phyloP scores from a whole-genome alignment of 2,888 invertebrate genomes.

The Cartodere bifasciata region DNA sequence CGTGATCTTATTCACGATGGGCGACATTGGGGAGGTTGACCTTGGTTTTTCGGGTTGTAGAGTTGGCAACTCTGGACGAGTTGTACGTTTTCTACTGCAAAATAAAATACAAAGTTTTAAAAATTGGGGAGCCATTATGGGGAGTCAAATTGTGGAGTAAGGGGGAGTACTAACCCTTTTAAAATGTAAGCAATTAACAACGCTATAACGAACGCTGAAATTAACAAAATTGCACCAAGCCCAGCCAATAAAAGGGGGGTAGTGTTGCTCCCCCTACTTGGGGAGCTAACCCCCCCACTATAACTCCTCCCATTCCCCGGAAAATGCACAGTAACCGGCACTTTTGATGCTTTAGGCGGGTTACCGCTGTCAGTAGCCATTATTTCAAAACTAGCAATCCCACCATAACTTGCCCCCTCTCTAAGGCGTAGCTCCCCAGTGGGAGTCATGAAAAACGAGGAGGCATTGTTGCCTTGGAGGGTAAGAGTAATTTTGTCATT shows the following conservation, averaged over 20 bases:
- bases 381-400: slow-evolving; percentile 60
- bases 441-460: slow-evolving; percentile 47
- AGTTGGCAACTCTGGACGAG: slow-evolving; percentile 25
- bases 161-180: slow-evolving; percentile 44
- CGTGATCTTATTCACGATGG: slow-evolving; percentile 27
- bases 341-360: slow-evolving; percentile 66
- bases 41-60: slow-evolving; percentile 27
- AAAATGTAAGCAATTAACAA: slow-evolving; percentile 67
- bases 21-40: slow-evolving; percentile 18
- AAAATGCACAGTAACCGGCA: slow-evolving; percentile 55
- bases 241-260: slow-evolving; percentile 39
- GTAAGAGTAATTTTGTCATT: slow-evolving; percentile 62
- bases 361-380: slow-evolving; percentile 74
- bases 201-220: slow-evolving; percentile 63
- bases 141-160: no score
- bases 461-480: slow-evolving; percentile 35
- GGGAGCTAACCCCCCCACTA: slow-evolving; percentile 24
- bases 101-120: no score
- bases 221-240: slow-evolving; percentile 58
- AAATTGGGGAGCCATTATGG: no score
- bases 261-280: slow-evolving; percentile 22
- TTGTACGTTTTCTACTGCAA: slow-evolving; percentile 23
- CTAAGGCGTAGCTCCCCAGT: slow-evolving; percentile 55
- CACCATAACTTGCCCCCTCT: slow-evolving; percentile 27
- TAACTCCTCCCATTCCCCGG: slow-evolving; percentile 32